Evolutionary conservation across 2,888 invertebrate genomes (phyloP).

Genomic region (Cremastinae sp.): DNA sequence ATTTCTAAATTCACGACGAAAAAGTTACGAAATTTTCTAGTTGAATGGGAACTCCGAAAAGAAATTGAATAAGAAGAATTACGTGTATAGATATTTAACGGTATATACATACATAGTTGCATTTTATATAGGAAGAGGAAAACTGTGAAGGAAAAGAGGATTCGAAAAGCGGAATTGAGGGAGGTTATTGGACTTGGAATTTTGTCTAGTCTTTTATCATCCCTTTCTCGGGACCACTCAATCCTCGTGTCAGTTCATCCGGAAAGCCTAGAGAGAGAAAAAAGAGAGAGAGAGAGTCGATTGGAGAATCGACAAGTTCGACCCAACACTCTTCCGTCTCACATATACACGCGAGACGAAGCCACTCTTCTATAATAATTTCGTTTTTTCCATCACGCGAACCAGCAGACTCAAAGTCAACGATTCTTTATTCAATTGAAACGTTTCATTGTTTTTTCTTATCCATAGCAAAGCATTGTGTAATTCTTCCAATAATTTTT

Average conservation of each 20-base stretch:
- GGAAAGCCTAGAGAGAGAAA: slow-evolving; percentile 53
- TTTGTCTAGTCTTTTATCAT: slow-evolving; percentile 64
- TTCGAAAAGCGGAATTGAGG: slow-evolving; percentile 61
- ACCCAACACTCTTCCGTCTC: slow-evolving; percentile 29
- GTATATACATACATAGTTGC: slow-evolving; percentile 12
- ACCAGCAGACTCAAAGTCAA: slow-evolving; percentile 35
- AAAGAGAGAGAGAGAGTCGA: background rate
- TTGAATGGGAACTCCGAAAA: too few species aligned
- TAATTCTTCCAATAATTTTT: slow-evolving; percentile 13
- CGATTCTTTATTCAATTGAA: slow-evolving; percentile 51
- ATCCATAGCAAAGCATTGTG: background rate
- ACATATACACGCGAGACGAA: slow-evolving; percentile 1
- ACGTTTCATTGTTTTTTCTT: slow-evolving; percentile 28
- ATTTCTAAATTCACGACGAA: too few species aligned
- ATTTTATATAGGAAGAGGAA: slow-evolving; percentile 1
- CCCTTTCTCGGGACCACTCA: slow-evolving; percentile 56
- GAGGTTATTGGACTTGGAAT: slow-evolving; percentile 64
- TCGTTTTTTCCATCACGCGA: slow-evolving; percentile 42
- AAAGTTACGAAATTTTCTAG: too few species aligned
- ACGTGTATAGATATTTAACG: background rate
- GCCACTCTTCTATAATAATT: slow-evolving; percentile 33
- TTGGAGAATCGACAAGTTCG: slow-evolving; percentile 38
- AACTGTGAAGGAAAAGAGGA: slow-evolving; percentile 40
- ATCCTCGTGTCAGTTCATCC: slow-evolving; percentile 61
- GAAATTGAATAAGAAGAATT: slow-evolving; percentile 9